These are phyloP conservation scores for Ophioninae sp. DNA, from an alignment of 2,888 invertebrate genomes.

Conservation along the genomic window DNA sequence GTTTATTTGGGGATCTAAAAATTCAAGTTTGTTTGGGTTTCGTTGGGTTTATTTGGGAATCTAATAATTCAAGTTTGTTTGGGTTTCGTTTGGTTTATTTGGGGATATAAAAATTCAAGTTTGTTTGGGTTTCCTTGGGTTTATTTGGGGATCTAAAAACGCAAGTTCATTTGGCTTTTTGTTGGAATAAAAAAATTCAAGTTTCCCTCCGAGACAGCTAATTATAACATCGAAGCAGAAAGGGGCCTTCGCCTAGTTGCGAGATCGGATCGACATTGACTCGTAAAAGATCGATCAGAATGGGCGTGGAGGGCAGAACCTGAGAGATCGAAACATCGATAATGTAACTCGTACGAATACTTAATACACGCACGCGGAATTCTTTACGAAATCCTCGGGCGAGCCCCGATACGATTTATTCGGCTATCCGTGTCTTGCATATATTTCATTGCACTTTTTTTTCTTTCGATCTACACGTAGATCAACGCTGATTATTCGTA, in stretches of 20 bases:
- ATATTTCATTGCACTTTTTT: background rate
- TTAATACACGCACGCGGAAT: background rate
- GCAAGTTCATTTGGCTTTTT: no score
- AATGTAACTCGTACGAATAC: background rate
- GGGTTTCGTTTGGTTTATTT: no score
- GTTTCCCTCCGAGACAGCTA: no score
- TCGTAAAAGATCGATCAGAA: background rate
- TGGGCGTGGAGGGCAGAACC: background rate
- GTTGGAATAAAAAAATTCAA: no score
- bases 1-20: no score
- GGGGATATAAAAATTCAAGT: no score
- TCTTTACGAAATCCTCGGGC: background rate
- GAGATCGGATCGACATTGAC: conserved; percentile 8
- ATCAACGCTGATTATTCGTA: background rate
- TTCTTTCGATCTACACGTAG: background rate
- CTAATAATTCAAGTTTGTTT: no score
- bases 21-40: no score
- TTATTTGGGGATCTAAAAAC: no score
- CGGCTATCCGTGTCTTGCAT: background rate
- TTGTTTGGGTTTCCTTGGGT: no score
- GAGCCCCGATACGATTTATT: background rate
- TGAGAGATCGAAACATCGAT: background rate
- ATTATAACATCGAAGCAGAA: background rate
- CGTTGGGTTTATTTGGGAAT: no score
- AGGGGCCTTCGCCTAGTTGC: background rate